Evolutionary conservation across 2,797 vertebrate species (phyloP).

Genomic region (Siniperca obscura): DNA sequence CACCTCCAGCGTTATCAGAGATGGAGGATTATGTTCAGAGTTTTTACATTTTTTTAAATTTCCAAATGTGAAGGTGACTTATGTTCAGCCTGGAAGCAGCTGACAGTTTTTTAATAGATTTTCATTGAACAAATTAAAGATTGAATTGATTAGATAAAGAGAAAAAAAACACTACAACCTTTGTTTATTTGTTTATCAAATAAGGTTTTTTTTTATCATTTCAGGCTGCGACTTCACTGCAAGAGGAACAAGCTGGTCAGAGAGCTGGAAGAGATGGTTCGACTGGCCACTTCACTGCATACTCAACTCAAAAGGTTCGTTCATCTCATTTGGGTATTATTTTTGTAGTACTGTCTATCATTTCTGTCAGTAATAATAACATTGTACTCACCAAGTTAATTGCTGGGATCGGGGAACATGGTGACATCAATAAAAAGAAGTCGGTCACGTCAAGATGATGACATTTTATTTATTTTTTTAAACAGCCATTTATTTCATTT

Average conservation of each 20-base stretch:
- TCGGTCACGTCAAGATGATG: neutral
- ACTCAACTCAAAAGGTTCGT: slow-evolving; percentile 92
- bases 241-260: slow-evolving; percentile 93
- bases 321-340: neutral
- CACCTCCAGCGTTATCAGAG: neutral
- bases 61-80: neutral
- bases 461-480: neutral
- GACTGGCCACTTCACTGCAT: slow-evolving; percentile 88
- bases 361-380: neutral
- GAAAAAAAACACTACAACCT: too few relatives aligned
- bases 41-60: neutral
- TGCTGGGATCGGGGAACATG: neutral
- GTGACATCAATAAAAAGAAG: neutral
- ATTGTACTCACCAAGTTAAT: neutral
- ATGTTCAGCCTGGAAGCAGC: neutral
- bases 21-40: neutral
- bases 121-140: too few relatives aligned
- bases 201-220: neutral
- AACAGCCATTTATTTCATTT: neutral
- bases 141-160: too few relatives aligned
- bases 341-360: too few relatives aligned
- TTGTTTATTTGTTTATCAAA: neutral
- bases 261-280: slow-evolving; percentile 94
- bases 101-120: too few relatives aligned
- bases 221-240: slow-evolving; percentile 92